Percentiles rank a stretch among this genome's conserved stretches.
phyloP scores from a whole-genome alignment of 1,140 invertebrate genomes.

The Monomorium pharaonis region DNA sequence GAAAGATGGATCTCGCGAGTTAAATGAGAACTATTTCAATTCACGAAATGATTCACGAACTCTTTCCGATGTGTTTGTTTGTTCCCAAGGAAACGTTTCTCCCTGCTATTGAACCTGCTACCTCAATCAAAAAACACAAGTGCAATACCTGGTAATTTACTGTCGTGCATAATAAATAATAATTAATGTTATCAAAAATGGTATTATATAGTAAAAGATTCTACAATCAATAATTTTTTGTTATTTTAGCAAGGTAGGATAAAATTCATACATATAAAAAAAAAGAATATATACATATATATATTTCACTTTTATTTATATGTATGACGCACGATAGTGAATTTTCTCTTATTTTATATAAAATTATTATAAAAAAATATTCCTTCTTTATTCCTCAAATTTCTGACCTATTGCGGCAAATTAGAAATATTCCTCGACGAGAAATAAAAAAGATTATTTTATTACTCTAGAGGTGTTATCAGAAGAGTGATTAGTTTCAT shows the following conservation, averaged over 20 bases:
- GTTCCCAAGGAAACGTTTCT: slow-evolving; percentile 43
- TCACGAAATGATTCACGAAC: background rate
- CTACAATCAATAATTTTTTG: no score
- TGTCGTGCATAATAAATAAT: no score
- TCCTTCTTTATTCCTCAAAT: background rate
- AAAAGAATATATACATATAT: no score
- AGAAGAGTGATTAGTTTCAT: background rate
- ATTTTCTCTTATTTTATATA: background rate
- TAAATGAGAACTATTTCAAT: background rate
- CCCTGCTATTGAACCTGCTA: background rate
- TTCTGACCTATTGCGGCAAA: background rate
- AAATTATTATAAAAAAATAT: background rate
- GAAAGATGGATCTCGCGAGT: background rate
- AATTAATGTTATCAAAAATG: no score
- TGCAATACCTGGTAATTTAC: background rate
- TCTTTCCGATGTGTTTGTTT: background rate
- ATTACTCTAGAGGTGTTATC: no score
- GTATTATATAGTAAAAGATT: no score
- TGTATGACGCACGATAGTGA: background rate
- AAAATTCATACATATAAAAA: no score
- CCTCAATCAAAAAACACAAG: background rate
- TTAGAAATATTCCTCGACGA: background rate
- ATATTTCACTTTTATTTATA: background rate
- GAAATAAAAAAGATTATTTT: no score
- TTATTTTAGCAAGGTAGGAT: no score